A percentile compares a stretch with the other conserved stretches of the same genome.
Conservation (phyloP, 92 coral and sea anemone genomes). For the Meandrina meandrites region DNA sequence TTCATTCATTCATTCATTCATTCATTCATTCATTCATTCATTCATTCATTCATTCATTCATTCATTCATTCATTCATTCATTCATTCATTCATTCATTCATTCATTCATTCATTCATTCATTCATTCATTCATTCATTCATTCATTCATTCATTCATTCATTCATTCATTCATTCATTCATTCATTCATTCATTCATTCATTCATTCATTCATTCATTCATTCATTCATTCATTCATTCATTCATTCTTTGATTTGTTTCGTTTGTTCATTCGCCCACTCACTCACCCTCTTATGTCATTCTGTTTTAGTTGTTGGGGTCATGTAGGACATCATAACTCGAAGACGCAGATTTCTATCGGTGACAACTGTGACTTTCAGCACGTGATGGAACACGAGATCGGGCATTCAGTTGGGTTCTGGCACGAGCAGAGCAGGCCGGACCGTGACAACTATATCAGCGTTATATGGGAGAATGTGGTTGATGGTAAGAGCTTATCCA, state of each 20-base stretch:
- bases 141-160: not conserved
- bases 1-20: too few species aligned
- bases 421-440: slow-evolving; percentile 86
- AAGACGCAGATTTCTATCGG: slow-evolving; percentile 84
- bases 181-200: not conserved
- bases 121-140: not conserved
- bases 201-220: not conserved
- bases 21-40: too few species aligned
- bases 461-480: slow-evolving; percentile 67
- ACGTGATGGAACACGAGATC: slow-evolving; percentile 81
- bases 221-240: too few species aligned
- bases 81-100: not conserved
- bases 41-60: too few species aligned
- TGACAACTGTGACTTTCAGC: slow-evolving; percentile 79
- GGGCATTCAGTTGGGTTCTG: slow-evolving; percentile 86
- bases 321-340: slow-evolving; percentile 72
- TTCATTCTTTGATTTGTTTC: too few species aligned
- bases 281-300: too few species aligned
- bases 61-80: not conserved
- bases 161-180: not conserved
- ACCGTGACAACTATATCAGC: slow-evolving; percentile 63
- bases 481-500: slow-evolving; percentile 40
- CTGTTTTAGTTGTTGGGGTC: slow-evolving; percentile 72
- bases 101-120: not conserved
- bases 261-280: too few species aligned